Base-by-base conservation (phyloP, 2,888 invertebrate genomes). In the Pseudococcus longispinus region DNA sequence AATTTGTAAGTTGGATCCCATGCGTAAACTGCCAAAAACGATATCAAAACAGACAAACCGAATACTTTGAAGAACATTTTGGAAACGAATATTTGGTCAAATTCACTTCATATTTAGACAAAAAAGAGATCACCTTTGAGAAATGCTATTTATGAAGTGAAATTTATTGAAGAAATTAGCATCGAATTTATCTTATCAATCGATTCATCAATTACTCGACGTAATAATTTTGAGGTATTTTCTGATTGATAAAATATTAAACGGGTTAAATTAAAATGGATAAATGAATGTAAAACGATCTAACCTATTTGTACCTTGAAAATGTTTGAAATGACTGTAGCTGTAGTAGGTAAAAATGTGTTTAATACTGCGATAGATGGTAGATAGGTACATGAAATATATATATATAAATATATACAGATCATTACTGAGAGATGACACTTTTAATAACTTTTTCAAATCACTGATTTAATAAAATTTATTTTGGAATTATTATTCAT, bases 1-100 rank as follows among this genome's bases (percentile, higher is more conserved):
- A 20, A 70, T 70, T 70, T 70, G 18, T 29, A 70, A 70, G 70
- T 70, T 29, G 70, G 70, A 70, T 70, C 70, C 70, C 70, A 70
- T 13, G 70, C 70, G 18, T 70, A 70, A 70, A 70, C 29, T 1
- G 70, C 70, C 70, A 70, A 29, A 70, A 70, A 32, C 15, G 70
- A 29, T 70, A 70, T 70, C 29, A 70, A 70, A 70, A 70, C 6
- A 29, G 70, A 29, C 4, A 29, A 15, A 70, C 18, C 6, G 5
- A 70, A 18, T 2, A 70, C 15, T 70, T 29, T 29, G 18, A 15
- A 18, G 2, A 26, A 26, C 70, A 70, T 70, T 26, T 70, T 70
- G 15, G 18, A 70, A 70, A 6, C 70, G 70, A 70, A 29, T 60
- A 3, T 20, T 6, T 70, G n/a, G 2, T 70, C 15, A 70, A 70